phyloP scores from a whole-genome alignment of 2,888 invertebrate species.

The Operophtera brumata region DNA sequence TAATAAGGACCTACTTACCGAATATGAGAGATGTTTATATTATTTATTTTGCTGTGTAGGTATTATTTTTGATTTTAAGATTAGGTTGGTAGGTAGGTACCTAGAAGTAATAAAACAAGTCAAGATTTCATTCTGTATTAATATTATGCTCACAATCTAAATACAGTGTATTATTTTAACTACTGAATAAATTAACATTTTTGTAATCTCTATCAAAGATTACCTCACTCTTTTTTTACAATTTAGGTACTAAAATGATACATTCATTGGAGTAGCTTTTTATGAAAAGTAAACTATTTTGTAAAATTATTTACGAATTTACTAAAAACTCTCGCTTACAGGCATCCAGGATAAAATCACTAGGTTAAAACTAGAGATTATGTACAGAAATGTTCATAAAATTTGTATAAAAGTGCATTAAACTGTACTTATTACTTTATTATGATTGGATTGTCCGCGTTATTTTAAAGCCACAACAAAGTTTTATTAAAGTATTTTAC shows the following conservation, averaged over 20 bases:
- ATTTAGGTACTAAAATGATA: constrained; percentile 31
- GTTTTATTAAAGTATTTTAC: constrained; percentile 3
- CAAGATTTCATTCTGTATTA: constrained; percentile 56
- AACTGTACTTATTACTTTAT: background rate
- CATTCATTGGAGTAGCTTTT: constrained; percentile 18
- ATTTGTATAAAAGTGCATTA: constrained; percentile 17
- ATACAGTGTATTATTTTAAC: constrained; percentile 65
- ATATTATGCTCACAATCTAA: constrained; percentile 75
- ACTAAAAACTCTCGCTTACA: background rate
- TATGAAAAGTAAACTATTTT: constrained; percentile 14
- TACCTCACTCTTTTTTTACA: constrained; percentile 44
- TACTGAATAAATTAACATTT: constrained; percentile 72
- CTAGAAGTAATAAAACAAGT: background rate
- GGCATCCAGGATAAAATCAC: background rate
- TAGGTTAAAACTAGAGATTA: background rate
- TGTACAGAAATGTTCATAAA: constrained; percentile 1
- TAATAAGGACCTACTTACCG: no score
- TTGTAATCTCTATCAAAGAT: constrained; percentile 59
- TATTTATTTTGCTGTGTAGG: no score
- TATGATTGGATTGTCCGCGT: background rate
- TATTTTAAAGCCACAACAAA: constrained; percentile 3
- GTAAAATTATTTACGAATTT: background rate
- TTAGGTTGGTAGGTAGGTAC: no score
- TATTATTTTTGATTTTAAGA: no score
- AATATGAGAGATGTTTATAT: no score